Base-by-base conservation (phyloP, 1,140 invertebrate genomes). In the Monomorium pharaonis region DNA sequence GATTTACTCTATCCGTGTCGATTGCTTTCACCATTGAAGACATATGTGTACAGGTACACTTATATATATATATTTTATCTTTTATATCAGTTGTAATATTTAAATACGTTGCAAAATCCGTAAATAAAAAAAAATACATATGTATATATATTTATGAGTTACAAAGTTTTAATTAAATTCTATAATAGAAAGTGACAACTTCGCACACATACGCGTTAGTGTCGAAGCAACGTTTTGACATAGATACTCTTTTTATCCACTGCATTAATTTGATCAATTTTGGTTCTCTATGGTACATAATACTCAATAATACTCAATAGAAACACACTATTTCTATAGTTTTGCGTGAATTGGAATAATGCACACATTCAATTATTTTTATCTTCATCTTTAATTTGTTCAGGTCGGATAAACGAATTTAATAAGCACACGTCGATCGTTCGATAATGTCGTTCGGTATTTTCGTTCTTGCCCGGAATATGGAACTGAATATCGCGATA, bases 21-120 rank as follows among this genome's bases (percentile, higher is more conserved):
- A 67, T 67, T 67, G 60, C 60, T 78, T 37, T 65, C 60, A 24
- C 16, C 12, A 21, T 78, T 67, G 30, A 54, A 33, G 14, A 18
- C 63, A 67, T 67, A 44, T 12, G 24, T 70, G 9, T 12, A 49
- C 18, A 37, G 3, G 27, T 65, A 42, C 3, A 21, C 21, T 18
- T 24, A 16, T 44, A 44, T 44, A 5, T 56, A 6, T 42, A 49
- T 7, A 24, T 51, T n/a, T 9, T 74, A 44, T 74, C 12, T 33
- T 74, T n/a, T n/a, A n/a, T n/a, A n/a, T n/a, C n/a, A n/a, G n/a
- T n/a, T n/a, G n/a, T n/a, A n/a, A n/a, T n/a, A n/a, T n/a, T n/a
- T n/a, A n/a, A n/a, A n/a, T n/a, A n/a, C n/a, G n/a, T n/a, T n/a
- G n/a, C n/a, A n/a, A n/a, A n/a, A n/a, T n/a, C n/a, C n/a, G n/a